Percentiles rank a stretch among this genome's conserved stretches.
phyloP scores from a whole-genome alignment of 2,888 invertebrate species.

The Baccha elongata region DNA sequence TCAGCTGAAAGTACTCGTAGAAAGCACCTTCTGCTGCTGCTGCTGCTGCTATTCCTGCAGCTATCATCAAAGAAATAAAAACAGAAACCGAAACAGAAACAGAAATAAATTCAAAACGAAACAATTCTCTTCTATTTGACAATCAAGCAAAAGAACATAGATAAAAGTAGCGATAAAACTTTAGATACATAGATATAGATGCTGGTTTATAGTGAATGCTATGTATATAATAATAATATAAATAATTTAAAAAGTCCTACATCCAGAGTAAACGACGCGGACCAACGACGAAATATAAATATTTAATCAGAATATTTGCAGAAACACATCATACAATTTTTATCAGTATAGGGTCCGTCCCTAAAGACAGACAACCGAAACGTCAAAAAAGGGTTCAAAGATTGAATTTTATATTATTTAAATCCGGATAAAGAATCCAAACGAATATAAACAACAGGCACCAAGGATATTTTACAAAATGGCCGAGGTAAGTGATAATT shows the following conservation, averaged over 20 bases:
- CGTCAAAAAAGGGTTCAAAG: constrained; percentile 15
- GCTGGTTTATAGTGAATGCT: constrained; percentile 14
- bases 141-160: constrained; percentile 41
- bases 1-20: constrained; percentile 32
- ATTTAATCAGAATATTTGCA: constrained; percentile 46
- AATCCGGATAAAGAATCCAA: constrained; percentile 46
- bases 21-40: constrained; percentile 7
- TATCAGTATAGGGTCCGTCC: constrained; percentile 11
- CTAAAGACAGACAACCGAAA: background rate
- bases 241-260: background rate
- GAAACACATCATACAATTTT: constrained; percentile 47
- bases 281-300: constrained; percentile 57
- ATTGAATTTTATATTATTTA: constrained; percentile 55
- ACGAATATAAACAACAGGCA: constrained; percentile 8
- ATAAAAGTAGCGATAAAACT: background rate
- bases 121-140: constrained; percentile 45
- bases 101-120: constrained; percentile 39
- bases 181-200: constrained; percentile 15
- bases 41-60: constrained; percentile 9
- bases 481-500: constrained; percentile 59
- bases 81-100: constrained; percentile 21
- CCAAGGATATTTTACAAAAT: constrained; percentile 40
- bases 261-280: constrained; percentile 49
- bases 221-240: background rate
- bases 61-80: constrained; percentile 44